Conservation (phyloP, 2,113 vertebrate species). For the Gobius niger region DNA sequence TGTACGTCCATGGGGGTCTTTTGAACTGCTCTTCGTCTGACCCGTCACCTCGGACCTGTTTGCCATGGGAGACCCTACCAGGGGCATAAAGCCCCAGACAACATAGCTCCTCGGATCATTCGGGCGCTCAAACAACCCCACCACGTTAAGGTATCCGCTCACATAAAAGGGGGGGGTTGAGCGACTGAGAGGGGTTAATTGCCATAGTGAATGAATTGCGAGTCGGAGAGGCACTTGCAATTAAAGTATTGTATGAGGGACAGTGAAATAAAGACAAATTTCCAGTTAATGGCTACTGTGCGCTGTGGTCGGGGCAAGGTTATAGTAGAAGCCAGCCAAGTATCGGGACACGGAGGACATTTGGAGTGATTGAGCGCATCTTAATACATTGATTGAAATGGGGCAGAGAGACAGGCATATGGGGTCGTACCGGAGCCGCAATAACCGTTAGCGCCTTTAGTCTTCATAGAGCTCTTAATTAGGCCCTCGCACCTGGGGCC, state of each 20-base stretch:
- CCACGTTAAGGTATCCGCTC: no score
- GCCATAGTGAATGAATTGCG: slow-evolving; percentile 64
- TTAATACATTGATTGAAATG: slow-evolving; percentile 50
- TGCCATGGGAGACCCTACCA: no score
- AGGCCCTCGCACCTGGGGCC: slow-evolving; percentile 69
- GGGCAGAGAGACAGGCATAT: slow-evolving; percentile 40
- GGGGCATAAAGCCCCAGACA: no score
- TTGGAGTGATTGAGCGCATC: slow-evolving; percentile 36
- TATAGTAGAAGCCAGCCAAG: slow-evolving; percentile 29
- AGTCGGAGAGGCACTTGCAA: slow-evolving; percentile 32
- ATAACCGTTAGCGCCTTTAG: slow-evolving; percentile 55
- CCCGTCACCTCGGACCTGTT: no score
- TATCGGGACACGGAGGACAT: slow-evolving; percentile 29
- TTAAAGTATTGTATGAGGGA: slow-evolving; percentile 53
- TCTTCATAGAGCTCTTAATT: slow-evolving; percentile 68
- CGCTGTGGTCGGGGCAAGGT: slow-evolving; percentile 30
- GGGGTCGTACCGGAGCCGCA: slow-evolving; percentile 53
- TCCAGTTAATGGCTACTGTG: slow-evolving; percentile 52
- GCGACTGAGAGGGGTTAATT: slow-evolving; percentile 60
- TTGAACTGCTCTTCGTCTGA: no score
- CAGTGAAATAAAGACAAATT: slow-evolving; percentile 65
- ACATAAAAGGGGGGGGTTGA: slow-evolving; percentile 38
- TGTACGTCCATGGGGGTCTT: no score
- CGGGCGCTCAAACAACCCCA: no score
- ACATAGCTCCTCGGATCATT: no score